phyloP scores from a whole-genome alignment of 2,113 vertebrate species.

The Rhegmatorhina hoffmannsi region DNA sequence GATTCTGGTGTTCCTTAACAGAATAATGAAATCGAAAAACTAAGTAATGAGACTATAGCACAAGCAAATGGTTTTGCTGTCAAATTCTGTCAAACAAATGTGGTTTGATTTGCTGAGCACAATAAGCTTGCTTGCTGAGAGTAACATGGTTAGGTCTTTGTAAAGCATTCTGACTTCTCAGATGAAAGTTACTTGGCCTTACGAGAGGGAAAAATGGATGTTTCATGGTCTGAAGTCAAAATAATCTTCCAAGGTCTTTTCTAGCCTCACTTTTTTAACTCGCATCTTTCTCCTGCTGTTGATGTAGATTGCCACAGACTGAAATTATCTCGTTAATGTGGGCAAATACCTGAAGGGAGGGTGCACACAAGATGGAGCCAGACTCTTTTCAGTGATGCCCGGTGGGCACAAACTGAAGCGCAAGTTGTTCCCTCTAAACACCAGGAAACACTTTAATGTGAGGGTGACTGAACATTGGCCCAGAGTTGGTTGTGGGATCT shows the following conservation, averaged over 20 bases:
- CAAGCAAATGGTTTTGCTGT: background rate
- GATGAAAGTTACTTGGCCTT: background rate
- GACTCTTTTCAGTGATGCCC: background rate
- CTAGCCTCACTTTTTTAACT: background rate
- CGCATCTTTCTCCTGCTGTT: background rate
- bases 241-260: background rate
- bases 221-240: background rate
- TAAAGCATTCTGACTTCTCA: background rate
- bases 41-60: background rate
- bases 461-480: background rate
- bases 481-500: background rate
- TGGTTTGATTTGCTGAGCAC: background rate
- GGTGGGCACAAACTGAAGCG: background rate
- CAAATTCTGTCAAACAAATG: background rate
- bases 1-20: background rate
- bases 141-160: background rate
- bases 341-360: background rate
- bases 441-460: background rate
- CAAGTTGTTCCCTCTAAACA: background rate
- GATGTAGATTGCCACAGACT: background rate
- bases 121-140: background rate
- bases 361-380: background rate
- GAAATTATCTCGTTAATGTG: background rate
- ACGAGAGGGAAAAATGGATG: accelerated
- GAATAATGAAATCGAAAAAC: background rate